Conservation (phyloP, 2,888 invertebrate species). For the Acronicta psi region DNA sequence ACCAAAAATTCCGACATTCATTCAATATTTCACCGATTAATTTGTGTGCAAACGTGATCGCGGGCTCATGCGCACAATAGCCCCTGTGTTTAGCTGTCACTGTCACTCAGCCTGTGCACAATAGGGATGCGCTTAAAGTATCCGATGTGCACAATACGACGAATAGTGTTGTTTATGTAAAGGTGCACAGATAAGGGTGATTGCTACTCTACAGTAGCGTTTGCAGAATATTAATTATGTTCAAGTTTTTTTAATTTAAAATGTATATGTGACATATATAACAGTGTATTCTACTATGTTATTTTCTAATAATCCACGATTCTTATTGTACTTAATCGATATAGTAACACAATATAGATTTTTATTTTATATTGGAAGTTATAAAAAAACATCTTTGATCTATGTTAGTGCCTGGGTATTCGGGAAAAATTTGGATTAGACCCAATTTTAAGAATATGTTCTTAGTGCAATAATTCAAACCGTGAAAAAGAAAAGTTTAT, state of each 20-base stretch:
- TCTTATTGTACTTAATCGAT: too few species aligned
- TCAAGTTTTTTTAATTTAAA: not conserved
- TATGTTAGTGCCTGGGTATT: too few species aligned
- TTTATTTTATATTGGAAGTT: too few species aligned
- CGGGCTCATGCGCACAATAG: conserved; percentile 61
- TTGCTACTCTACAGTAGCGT: conserved; percentile 71
- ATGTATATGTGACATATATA: too few species aligned
- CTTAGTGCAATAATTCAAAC: too few species aligned
- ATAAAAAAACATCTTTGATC: too few species aligned
- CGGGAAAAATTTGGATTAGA: too few species aligned
- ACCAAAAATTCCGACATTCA: conserved; percentile 21
- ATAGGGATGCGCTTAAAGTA: conserved; percentile 74
- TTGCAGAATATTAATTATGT: conserved; percentile 57
- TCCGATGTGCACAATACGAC: conserved; percentile 68
- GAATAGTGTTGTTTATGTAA: conserved; percentile 61
- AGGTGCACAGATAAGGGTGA: conserved; percentile 75
- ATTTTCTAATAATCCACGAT: too few species aligned
- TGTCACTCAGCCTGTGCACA: conserved; percentile 69
- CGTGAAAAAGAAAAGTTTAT: too few species aligned
- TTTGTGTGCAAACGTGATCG: conserved; percentile 46
- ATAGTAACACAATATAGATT: too few species aligned
- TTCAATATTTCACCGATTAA: conserved; percentile 52
- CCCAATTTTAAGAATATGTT: too few species aligned
- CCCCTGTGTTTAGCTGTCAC: conserved; percentile 76
- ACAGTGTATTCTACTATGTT: too few species aligned